These are phyloP conservation scores for Linepithema humile DNA, from an alignment of 1,140 invertebrate species.

Conservation along the genomic window DNA sequence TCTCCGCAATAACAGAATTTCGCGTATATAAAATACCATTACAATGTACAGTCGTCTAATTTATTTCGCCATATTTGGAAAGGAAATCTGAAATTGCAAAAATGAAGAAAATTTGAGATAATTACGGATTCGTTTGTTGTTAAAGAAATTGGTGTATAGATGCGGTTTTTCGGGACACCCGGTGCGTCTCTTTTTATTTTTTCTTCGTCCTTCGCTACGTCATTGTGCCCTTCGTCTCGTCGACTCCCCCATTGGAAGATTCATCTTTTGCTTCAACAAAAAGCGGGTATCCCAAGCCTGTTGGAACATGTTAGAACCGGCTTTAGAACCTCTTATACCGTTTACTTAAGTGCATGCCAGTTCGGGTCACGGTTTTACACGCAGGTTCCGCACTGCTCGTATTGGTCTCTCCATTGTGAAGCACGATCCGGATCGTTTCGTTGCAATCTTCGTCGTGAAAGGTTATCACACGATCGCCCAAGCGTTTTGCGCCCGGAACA, in stretches of 20 bases:
- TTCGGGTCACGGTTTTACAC: conserved; percentile 34
- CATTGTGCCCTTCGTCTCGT: not conserved
- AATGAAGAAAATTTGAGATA: not conserved
- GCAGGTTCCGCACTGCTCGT: conserved; percentile 6
- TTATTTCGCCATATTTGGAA: not conserved
- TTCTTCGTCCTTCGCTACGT: not conserved
- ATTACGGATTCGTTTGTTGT: not conserved
- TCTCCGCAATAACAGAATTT: too few relatives aligned
- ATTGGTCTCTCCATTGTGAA: conserved; percentile 35
- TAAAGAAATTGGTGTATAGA: not conserved
- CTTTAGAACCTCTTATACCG: not conserved
- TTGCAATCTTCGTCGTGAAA: conserved; percentile 45
- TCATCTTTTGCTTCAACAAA: not conserved
- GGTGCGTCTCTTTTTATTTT: not conserved
- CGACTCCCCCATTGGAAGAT: not conserved
- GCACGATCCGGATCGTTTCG: conserved; percentile 21
- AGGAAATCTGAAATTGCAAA: not conserved
- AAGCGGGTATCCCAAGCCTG: not conserved
- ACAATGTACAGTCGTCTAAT: not conserved
- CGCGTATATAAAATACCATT: not conserved
- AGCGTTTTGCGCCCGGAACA: conserved; percentile 40
- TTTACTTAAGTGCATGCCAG: not conserved
- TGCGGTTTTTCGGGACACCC: not conserved
- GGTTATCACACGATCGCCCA: conserved; percentile 50
- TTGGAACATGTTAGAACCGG: not conserved